Conservation (phyloP, 1,140 invertebrate species). For the Leptoteleia sp. region DNA sequence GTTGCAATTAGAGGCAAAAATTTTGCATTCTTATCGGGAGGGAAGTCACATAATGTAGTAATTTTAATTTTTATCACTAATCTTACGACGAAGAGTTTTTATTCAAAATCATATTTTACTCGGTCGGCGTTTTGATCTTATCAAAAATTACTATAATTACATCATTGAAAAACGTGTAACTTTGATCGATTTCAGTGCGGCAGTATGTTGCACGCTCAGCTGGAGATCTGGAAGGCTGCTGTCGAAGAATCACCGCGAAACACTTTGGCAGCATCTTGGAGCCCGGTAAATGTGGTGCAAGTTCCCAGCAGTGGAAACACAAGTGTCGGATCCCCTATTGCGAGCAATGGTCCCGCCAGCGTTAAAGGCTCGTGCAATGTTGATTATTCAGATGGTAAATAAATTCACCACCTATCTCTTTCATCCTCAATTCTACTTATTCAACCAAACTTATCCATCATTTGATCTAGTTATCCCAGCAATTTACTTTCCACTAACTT, state of each 20-base stretch:
- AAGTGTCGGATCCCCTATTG: conserved; percentile 67
- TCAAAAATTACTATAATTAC: conserved; percentile 4
- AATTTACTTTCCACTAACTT: not conserved
- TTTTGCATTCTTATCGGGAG: too few species aligned
- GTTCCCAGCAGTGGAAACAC: conserved; percentile 68
- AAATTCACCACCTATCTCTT: conserved; percentile 10
- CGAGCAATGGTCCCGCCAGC: conserved; percentile 68
- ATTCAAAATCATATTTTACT: too few species aligned
- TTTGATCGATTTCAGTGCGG: conserved; percentile 84
- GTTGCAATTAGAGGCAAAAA: too few species aligned
- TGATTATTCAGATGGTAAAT: conserved; percentile 84
- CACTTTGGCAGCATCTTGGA: conserved; percentile 77
- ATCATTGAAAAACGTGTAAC: conserved; percentile 31
- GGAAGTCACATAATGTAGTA: too few species aligned
- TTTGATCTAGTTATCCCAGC: not conserved
- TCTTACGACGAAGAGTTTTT: too few species aligned
- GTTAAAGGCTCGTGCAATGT: conserved; percentile 76
- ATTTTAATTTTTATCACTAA: too few species aligned
- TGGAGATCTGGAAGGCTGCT: conserved; percentile 96
- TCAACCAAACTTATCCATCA: not conserved
- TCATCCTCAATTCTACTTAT: conserved; percentile 11
- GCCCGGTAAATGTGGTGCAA: conserved; percentile 74
- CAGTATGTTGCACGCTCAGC: conserved; percentile 90
- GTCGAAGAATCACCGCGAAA: conserved; percentile 80
- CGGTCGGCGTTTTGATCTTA: not conserved